Conservation (phyloP, 2,888 invertebrate species). For the Muscina levida region DNA sequence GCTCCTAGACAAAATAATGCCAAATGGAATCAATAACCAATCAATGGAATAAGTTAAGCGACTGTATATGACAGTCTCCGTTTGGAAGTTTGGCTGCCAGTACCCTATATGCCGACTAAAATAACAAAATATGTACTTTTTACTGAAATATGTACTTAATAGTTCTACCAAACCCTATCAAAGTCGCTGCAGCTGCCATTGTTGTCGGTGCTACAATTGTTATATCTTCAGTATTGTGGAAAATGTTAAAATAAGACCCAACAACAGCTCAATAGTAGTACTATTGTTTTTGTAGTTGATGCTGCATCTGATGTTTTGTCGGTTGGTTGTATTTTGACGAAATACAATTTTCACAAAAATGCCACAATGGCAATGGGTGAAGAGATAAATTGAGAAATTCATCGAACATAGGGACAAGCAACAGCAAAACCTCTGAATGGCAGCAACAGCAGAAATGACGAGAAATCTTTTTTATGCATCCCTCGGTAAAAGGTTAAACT, state of each 20-base stretch:
- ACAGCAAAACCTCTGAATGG: not conserved
- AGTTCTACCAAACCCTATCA: too few species aligned
- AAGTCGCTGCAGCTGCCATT: too few species aligned
- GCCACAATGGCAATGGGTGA: slow-evolving; percentile 51
- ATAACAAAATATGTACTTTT: too few species aligned
- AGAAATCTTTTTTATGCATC: slow-evolving; percentile 24
- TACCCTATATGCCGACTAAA: too few species aligned
- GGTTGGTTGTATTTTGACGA: slow-evolving; percentile 55
- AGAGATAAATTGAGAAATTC: slow-evolving; percentile 56
- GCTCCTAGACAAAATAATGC: too few species aligned
- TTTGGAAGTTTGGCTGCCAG: too few species aligned
- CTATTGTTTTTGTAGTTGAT: slow-evolving; percentile 22
- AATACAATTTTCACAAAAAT: slow-evolving; percentile 43
- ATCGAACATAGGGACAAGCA: slow-evolving; percentile 25
- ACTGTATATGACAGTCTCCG: too few species aligned
- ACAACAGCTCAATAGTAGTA: too few species aligned
- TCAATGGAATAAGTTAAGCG: too few species aligned
- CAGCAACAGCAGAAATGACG: not conserved
- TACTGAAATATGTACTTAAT: too few species aligned
- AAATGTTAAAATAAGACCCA: slow-evolving; percentile 15
- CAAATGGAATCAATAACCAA: too few species aligned
- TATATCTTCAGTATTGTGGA: slow-evolving; percentile 11
- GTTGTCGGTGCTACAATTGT: not conserved
- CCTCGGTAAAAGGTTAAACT: slow-evolving; percentile 58
- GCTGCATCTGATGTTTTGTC: slow-evolving; percentile 38